Evolutionary conservation across 2,113 vertebrate genomes (phyloP).

Genomic region (Cettia cetti): DNA sequence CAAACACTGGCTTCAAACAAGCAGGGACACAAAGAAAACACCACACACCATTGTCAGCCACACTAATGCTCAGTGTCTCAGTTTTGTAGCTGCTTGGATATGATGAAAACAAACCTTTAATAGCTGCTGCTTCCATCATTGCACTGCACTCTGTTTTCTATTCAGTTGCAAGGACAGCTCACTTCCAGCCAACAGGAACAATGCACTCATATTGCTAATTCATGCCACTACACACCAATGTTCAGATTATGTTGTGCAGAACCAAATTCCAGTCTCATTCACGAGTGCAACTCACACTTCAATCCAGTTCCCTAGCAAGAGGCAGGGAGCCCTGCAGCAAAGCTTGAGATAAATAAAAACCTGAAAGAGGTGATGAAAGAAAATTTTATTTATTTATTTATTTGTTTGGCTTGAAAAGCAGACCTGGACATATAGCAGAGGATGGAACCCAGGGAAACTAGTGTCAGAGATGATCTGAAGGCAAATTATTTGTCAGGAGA

Average conservation of each 20-base stretch:
- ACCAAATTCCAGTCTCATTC: slow-evolving; percentile 53
- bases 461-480: background rate
- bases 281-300: background rate
- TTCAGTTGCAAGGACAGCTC: slow-evolving; percentile 56
- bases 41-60: background rate
- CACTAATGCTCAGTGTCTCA: background rate
- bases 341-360: background rate
- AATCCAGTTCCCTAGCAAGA: background rate
- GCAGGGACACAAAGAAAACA: background rate
- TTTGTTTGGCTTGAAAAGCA: background rate
- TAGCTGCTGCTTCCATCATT: slow-evolving; percentile 31
- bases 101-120: slow-evolving; percentile 44
- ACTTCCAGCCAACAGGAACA: slow-evolving; percentile 47
- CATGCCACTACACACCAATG: slow-evolving; percentile 36
- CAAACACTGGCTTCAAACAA: background rate
- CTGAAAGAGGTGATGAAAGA: background rate
- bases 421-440: background rate
- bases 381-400: background rate
- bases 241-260: slow-evolving; percentile 41
- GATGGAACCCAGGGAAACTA: background rate
- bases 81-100: slow-evolving; percentile 29
- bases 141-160: slow-evolving; percentile 21
- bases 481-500: background rate
- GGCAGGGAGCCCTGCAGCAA: background rate
- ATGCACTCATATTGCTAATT: slow-evolving; percentile 54